phyloP scores from a whole-genome alignment of 2,113 vertebrate genomes.

The Sterrhoptilus dennistouni region DNA sequence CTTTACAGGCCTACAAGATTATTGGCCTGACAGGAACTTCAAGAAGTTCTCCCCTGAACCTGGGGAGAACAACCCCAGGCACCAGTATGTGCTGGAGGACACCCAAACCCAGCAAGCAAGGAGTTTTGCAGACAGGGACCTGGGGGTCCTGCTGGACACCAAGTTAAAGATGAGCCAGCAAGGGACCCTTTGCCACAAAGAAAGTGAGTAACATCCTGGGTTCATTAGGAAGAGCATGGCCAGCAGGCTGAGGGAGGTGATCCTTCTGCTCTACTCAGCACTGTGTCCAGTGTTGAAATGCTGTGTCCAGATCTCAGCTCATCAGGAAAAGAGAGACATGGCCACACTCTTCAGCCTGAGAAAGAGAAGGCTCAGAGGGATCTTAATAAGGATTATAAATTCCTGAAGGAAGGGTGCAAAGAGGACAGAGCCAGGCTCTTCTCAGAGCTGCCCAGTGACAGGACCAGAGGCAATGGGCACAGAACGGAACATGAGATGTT shows the following conservation, averaged over 20 bases:
- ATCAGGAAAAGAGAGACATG: background rate
- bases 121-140: background rate
- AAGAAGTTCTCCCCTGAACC: background rate
- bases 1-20: background rate
- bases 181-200: background rate
- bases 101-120: background rate
- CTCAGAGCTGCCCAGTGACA: background rate
- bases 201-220: background rate
- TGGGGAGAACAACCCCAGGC: background rate
- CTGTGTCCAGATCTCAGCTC: fast-evolving
- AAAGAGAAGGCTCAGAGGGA: background rate
- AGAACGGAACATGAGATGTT: background rate
- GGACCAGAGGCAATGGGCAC: fast-evolving
- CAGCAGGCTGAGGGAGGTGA: background rate
- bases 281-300: background rate
- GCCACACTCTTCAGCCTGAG: background rate
- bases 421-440: background rate
- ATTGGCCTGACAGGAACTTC: background rate
- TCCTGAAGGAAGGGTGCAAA: background rate
- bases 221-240: background rate
- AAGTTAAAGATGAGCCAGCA: background rate
- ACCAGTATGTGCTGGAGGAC: background rate
- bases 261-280: background rate
- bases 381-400: background rate
- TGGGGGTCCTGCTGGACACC: background rate